Evolutionary conservation across 2,888 invertebrate species (phyloP).

Genomic region (Sminthurides aquaticus): DNA sequence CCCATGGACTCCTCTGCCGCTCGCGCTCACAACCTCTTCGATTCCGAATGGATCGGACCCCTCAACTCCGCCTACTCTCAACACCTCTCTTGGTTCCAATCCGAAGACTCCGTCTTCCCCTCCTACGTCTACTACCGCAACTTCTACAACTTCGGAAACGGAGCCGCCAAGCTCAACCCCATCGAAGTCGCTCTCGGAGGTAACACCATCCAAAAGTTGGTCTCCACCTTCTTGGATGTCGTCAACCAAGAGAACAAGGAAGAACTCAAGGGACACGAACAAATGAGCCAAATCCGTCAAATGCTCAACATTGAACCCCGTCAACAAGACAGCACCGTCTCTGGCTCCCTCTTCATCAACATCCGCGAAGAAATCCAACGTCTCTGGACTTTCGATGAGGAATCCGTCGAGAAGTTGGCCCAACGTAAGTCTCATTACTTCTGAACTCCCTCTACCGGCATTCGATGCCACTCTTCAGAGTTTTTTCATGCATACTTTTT

Average conservation of each 20-base stretch:
- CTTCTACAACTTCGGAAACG: conserved; percentile 22
- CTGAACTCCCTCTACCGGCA: background rate
- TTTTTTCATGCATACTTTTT: too few relatives aligned
- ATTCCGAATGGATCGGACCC: background rate
- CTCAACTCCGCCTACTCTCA: background rate
- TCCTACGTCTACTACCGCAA: conserved; percentile 20
- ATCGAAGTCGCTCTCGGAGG: conserved; percentile 17
- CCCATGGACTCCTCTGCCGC: background rate
- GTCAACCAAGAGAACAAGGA: background rate
- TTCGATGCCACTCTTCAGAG: too few relatives aligned
- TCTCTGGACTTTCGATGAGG: conserved; percentile 26
- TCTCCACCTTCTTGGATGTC: conserved; percentile 1
- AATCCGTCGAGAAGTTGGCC: conserved; percentile 21
- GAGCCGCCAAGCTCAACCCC: conserved; percentile 9
- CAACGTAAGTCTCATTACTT: conserved; percentile 14
- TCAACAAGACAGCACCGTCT: conserved; percentile 32
- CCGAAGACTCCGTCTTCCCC: background rate
- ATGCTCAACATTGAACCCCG: conserved; percentile 26
- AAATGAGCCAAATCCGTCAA: conserved; percentile 17
- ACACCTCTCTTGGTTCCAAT: background rate
- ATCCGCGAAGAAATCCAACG: conserved; percentile 39
- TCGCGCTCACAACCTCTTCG: background rate
- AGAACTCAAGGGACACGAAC: conserved; percentile 6
- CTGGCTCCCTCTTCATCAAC: conserved; percentile 32
- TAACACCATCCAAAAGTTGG: conserved; percentile 21